Conservation (phyloP, 2,113 vertebrate species). For the Erpornis zantholeuca region DNA sequence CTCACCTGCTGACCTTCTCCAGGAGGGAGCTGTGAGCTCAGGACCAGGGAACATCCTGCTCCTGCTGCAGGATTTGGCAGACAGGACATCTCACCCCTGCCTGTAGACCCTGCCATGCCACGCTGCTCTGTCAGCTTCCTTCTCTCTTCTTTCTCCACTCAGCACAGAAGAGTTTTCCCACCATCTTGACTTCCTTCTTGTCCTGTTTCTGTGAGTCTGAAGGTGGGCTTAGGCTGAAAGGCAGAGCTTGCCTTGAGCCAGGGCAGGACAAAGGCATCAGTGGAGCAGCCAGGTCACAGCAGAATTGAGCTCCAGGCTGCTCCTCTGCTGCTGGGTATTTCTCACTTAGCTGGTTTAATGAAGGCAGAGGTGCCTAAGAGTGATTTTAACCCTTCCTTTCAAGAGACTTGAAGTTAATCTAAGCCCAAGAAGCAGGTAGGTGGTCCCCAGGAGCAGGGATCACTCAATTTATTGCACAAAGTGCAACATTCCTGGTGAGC, state of each 20-base stretch:
- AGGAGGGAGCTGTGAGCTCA: background rate
- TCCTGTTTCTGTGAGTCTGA: too few species aligned
- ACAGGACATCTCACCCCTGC: background rate
- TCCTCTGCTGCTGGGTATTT: background rate
- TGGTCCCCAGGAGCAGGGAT: background rate
- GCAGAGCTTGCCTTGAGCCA: background rate
- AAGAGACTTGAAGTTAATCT: background rate
- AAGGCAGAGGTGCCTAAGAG: background rate
- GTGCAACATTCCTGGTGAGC: background rate
- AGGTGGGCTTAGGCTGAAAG: background rate
- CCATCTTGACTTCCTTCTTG: background rate
- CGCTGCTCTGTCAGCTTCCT: background rate
- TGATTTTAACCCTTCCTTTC: background rate
- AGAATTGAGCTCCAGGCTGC: background rate
- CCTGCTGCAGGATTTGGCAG: background rate
- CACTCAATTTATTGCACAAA: background rate
- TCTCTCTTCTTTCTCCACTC: background rate
- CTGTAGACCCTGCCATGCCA: background rate
- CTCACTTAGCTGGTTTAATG: background rate
- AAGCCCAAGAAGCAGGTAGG: background rate
- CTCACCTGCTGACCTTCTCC: fast-evolving
- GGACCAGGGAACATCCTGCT: background rate
- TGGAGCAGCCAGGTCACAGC: background rate
- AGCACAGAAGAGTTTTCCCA: background rate
- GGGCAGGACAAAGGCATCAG: background rate